Evolutionary conservation across 2,113 vertebrate genomes (phyloP), one percentile per base, ranked within the genome.

Genomic region (Clupea harengus): DNA sequence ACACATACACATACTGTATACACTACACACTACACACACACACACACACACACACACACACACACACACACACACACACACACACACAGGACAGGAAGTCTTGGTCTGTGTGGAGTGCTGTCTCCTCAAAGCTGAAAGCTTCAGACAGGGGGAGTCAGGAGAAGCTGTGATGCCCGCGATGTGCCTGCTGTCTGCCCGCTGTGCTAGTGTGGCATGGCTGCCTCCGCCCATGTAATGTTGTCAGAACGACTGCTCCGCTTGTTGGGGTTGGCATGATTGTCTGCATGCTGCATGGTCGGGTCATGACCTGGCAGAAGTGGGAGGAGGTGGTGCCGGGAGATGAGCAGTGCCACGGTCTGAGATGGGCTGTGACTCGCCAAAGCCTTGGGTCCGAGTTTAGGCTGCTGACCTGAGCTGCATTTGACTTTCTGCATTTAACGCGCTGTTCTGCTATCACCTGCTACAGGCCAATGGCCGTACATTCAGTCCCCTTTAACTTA

Each of bases 71-170:
- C 52, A n/a, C 54, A 60, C 18, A 60, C 54, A 60, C 54, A 60
- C 18, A 22, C 18, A 60, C 54, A 22, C 54, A 60, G 5, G 13
- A 49, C 47, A 49, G 47, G 47, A 49, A 49, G 47, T 49, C 10
- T 32, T 49, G 32, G 81, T 13, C n/a, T 18, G n/a, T n/a, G 17
- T 8, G 22, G 81, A 82, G 13, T 82, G 4, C 20, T 60, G 54
- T 22, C 49, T 49, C 32, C n/a, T 28, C 49, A 82, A 25, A 60
- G 54, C 18, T 60, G 54, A 83, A 85, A 82, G 81, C 57, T 85
- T 83, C 87, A 82, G 54, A 83, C 50, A 85, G 81, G 60, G 67
- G 54, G 67, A 83, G 84, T 83, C 52, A 80, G 81, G 50, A n/a
- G 64, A 80, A 45, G 17, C 54, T 57, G 13, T 85, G 64, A 80